Conservation (phyloP, 2,797 vertebrate genomes). For the Falco berigora region DNA sequence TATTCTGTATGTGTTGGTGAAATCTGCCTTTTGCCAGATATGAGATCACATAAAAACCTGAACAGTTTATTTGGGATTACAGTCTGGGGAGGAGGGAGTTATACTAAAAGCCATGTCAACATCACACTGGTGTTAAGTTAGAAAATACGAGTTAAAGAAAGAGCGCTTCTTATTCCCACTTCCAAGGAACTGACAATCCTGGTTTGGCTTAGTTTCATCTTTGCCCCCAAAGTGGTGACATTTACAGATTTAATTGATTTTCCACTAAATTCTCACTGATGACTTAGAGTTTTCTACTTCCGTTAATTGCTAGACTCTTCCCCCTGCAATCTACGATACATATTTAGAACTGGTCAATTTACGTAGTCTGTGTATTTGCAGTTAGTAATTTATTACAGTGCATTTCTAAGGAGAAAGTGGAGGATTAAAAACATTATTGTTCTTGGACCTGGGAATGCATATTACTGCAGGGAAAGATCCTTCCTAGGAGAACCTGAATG, state of each 20-base stretch:
- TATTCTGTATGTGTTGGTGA: neutral
- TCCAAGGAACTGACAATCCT: neutral
- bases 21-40: neutral
- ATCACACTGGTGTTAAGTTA: neutral
- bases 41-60: fast-evolving
- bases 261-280: neutral
- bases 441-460: neutral
- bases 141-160: neutral
- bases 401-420: neutral
- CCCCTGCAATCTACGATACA: neutral
- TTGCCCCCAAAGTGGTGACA: neutral
- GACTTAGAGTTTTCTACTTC: neutral
- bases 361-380: neutral
- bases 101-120: neutral
- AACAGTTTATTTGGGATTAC: neutral
- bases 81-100: neutral
- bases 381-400: neutral
- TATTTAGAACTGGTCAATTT: neutral
- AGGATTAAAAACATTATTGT: neutral
- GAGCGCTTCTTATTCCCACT: neutral
- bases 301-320: neutral
- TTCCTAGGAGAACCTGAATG: neutral
- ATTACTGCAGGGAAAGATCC: neutral
- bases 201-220: neutral
- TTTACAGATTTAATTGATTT: neutral